Percentiles rank a stretch among this genome's conserved stretches.
Evolutionary conservation across 92 coral and sea anemone genomes (phyloP).

Genomic region (Epizoanthus scotinus): DNA sequence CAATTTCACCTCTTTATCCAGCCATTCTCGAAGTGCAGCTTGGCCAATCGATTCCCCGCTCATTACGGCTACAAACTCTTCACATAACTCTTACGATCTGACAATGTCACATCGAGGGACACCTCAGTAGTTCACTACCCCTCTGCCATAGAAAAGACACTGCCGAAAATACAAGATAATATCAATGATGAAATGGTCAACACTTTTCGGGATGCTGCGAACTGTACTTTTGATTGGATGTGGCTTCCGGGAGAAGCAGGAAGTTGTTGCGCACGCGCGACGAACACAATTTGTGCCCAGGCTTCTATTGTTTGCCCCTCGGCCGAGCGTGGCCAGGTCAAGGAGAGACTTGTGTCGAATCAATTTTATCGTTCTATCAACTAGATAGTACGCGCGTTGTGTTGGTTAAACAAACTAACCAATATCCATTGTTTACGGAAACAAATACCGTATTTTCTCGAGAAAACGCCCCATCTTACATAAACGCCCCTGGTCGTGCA

Average conservation of each 20-base stretch:
- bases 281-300: background rate
- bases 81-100: conserved; percentile 9
- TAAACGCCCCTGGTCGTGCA: too few species aligned
- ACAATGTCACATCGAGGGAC: conserved; percentile 28
- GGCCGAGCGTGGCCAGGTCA: too few species aligned
- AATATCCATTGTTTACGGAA: too few species aligned
- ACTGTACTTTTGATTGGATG: conserved; percentile 7
- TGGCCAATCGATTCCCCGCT: conserved; percentile 48
- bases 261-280: conserved; percentile 15
- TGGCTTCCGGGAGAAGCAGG: conserved; percentile 43
- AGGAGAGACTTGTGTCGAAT: too few species aligned
- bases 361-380: too few species aligned
- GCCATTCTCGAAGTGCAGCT: conserved; percentile 82
- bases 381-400: too few species aligned
- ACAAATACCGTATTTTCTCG: too few species aligned
- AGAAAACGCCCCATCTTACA: too few species aligned
- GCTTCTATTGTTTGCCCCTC: background rate
- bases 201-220: background rate
- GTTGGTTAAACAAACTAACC: too few species aligned
- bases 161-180: conserved; percentile 1
- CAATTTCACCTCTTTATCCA: conserved; percentile 81
- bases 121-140: conserved; percentile 4
- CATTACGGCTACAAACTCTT: conserved; percentile 39
- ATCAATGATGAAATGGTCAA: background rate
- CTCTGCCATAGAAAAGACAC: conserved; percentile 19